Evolutionary conservation across 1,140 invertebrate species (phyloP).

Genomic region (Drosophila leontia): DNA sequence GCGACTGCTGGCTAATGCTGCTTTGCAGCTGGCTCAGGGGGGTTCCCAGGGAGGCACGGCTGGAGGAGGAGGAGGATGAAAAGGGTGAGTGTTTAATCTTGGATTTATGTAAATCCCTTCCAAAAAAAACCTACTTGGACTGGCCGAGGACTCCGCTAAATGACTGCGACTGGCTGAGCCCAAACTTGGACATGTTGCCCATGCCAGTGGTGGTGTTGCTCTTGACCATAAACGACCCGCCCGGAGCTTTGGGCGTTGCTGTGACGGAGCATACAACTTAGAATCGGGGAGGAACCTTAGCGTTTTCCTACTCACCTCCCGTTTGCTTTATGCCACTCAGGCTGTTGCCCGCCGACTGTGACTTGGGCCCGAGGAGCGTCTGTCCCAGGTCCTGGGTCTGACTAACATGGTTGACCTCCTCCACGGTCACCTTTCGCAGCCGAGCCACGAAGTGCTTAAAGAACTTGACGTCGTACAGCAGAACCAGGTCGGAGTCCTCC

Average conservation of each 20-base stretch:
- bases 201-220: constrained; percentile 27
- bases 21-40: constrained; percentile 76
- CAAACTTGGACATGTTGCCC: constrained; percentile 61
- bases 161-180: constrained; percentile 73
- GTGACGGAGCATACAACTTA: neutral
- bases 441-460: constrained; percentile 93
- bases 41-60: constrained; percentile 63
- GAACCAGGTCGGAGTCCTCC: constrained; percentile 88
- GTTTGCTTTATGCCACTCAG: constrained; percentile 50
- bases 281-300: too few species aligned
- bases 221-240: constrained; percentile 48
- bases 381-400: constrained; percentile 63
- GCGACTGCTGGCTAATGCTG: constrained; percentile 68
- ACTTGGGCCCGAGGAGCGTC: constrained; percentile 41
- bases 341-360: constrained; percentile 23
- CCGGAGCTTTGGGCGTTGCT: constrained; percentile 39
- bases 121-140: constrained; percentile 51
- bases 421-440: constrained; percentile 90
- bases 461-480: constrained; percentile 91
- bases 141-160: constrained; percentile 72
- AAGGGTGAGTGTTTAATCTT: neutral
- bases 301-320: constrained; percentile 35
- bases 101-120: neutral
- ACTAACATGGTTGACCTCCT: constrained; percentile 88
- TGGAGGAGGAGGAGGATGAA: constrained; percentile 23